phyloP scores from a whole-genome alignment of 2,113 vertebrate genomes.

The Alouatta palliata region DNA sequence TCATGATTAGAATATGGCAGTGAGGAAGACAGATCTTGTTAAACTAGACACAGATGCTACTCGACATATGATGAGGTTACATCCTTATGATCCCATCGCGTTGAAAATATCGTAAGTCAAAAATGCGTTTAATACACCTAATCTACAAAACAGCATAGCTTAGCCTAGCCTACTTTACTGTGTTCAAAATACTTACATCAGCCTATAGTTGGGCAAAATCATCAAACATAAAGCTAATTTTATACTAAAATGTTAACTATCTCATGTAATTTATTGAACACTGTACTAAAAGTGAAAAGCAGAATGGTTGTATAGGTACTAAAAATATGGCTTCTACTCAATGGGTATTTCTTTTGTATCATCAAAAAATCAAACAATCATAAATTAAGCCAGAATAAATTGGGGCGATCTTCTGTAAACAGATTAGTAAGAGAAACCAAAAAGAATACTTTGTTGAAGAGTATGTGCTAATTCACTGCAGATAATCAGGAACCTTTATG shows the following conservation, averaged over 20 bases:
- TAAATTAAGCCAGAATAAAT: background rate
- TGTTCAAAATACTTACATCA: background rate
- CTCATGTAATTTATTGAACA: background rate
- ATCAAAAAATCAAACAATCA: background rate
- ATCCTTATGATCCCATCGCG: background rate
- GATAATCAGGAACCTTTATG: background rate
- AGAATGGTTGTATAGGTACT: background rate
- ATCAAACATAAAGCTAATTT: background rate
- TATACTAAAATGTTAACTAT: background rate
- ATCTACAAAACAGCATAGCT: background rate
- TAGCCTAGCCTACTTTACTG: background rate
- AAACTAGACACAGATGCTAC: background rate
- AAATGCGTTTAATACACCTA: background rate
- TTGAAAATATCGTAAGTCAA: background rate
- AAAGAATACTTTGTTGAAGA: background rate
- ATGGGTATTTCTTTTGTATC: background rate
- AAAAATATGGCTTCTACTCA: background rate
- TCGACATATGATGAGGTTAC: background rate
- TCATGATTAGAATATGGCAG: background rate
- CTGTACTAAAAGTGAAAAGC: background rate
- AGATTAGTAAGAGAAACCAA: background rate
- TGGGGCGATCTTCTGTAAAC: background rate
- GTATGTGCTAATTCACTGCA: background rate
- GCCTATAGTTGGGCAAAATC: background rate
- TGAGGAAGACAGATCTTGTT: background rate